These are phyloP conservation scores for Prorops nasuta DNA, from an alignment of 1,140 invertebrate species.

Conservation along the genomic window DNA sequence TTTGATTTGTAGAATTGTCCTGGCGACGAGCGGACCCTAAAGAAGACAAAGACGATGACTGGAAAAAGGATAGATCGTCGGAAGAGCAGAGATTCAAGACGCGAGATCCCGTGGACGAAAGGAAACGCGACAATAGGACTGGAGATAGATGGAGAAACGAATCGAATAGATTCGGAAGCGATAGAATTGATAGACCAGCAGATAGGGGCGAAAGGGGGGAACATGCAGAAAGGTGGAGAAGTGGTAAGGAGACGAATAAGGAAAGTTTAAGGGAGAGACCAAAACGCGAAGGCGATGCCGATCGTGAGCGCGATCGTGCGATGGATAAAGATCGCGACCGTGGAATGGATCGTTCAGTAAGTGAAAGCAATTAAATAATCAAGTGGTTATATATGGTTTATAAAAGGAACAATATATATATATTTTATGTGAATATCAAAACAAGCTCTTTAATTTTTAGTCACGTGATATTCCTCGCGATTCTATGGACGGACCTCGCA, in stretches of 20 bases:
- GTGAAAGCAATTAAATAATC: background rate
- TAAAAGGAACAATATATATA: conserved; percentile 2
- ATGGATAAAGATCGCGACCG: conserved; percentile 18
- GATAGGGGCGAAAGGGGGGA: background rate
- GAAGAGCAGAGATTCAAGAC: conserved; percentile 1
- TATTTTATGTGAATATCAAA: background rate
- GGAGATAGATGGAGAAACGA: conserved; percentile 13
- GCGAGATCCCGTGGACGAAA: conserved; percentile 3
- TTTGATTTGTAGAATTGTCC: conserved; percentile 14
- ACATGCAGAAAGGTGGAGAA: conserved; percentile 18
- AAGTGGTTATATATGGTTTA: background rate
- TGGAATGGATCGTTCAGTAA: conserved; percentile 12
- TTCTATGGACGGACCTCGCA: conserved; percentile 13
- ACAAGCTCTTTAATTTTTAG: conserved; percentile 9
- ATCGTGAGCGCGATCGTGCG: conserved; percentile 27
- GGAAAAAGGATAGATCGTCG: conserved; percentile 16
- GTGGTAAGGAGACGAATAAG: conserved; percentile 38
- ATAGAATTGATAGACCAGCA: too few species aligned
- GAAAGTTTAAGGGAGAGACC: conserved; percentile 15
- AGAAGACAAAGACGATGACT: conserved; percentile 20
- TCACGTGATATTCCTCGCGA: conserved; percentile 11
- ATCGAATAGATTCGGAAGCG: too few species aligned
- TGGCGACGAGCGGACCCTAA: conserved; percentile 25
- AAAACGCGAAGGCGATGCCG: conserved; percentile 28
- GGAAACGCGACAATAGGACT: conserved; percentile 15